These are phyloP conservation scores for Lycocerus yunnanus DNA, from an alignment of 2,888 invertebrate species.

Conservation along the genomic window DNA sequence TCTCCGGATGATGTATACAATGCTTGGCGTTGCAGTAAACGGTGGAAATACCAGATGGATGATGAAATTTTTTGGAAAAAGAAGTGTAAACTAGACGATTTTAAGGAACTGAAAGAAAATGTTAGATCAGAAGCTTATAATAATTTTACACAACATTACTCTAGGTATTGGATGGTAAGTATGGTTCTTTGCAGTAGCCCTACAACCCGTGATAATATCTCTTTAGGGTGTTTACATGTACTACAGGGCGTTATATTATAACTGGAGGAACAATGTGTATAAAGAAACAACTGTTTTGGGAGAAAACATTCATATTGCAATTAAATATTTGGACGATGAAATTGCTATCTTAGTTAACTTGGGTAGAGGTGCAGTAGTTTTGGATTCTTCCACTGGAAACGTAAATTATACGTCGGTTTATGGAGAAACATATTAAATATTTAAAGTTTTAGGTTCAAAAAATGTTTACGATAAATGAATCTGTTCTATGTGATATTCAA, in stretches of 20 bases:
- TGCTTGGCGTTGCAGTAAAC: background rate
- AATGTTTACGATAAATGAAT: background rate
- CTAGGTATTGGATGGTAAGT: background rate
- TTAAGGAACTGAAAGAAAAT: background rate
- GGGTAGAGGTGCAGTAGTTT: background rate
- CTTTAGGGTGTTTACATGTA: background rate
- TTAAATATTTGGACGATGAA: background rate
- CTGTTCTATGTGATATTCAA: background rate
- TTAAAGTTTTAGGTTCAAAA: background rate
- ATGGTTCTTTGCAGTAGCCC: background rate
- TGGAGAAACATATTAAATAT: background rate
- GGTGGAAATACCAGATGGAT: background rate
- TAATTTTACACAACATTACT: background rate
- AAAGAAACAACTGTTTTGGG: background rate
- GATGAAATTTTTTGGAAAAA: background rate
- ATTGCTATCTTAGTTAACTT: background rate
- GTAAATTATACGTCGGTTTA: background rate
- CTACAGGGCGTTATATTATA: background rate
- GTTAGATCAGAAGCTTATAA: background rate
- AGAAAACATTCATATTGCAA: too few species aligned
- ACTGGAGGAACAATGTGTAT: background rate
- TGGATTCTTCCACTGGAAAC: background rate
- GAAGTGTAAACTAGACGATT: background rate
- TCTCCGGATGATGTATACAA: background rate
- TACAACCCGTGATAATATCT: background rate